A percentile compares a stretch with the other conserved stretches of the same genome.
Evolutionary conservation across 2,888 invertebrate species (phyloP).

Genomic region (Cosmia pyralina): DNA sequence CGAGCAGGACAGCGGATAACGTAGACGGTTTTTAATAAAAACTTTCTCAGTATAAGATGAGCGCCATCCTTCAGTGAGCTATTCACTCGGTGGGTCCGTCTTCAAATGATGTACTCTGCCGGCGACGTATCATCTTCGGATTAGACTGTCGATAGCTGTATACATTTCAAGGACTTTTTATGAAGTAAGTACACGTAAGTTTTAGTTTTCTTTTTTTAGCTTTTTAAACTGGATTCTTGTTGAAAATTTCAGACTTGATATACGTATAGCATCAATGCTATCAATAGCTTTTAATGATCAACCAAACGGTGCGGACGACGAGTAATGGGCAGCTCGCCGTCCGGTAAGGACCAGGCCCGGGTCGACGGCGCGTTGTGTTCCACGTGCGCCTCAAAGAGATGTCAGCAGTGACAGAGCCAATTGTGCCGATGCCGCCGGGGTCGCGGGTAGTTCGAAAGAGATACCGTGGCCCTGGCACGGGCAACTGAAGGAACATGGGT

Average conservation of each 20-base stretch:
- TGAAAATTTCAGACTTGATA: background rate
- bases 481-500: too few relatives aligned
- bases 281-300: too few relatives aligned
- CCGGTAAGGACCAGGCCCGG: too few relatives aligned
- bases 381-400: too few relatives aligned
- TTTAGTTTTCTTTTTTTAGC: background rate
- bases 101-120: conserved; percentile 54
- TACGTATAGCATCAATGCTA: too few relatives aligned
- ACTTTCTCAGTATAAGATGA: conserved; percentile 49
- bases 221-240: background rate
- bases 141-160: conserved; percentile 41
- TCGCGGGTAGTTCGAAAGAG: too few relatives aligned
- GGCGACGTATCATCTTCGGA: conserved; percentile 49
- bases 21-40: conserved; percentile 59
- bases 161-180: conserved; percentile 7
- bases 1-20: conserved; percentile 13
- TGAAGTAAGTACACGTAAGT: background rate
- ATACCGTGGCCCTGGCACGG: too few relatives aligned
- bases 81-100: conserved; percentile 49
- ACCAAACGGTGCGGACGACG: too few relatives aligned
- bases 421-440: too few relatives aligned
- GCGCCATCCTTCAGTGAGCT: conserved; percentile 40
- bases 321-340: too few relatives aligned
- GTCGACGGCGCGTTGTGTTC: too few relatives aligned
- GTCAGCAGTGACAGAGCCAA: too few relatives aligned